Percentiles rank a stretch among this genome's conserved stretches.
Evolutionary conservation across 2,888 invertebrate genomes (phyloP).

Genomic region (Xylota segnis): DNA sequence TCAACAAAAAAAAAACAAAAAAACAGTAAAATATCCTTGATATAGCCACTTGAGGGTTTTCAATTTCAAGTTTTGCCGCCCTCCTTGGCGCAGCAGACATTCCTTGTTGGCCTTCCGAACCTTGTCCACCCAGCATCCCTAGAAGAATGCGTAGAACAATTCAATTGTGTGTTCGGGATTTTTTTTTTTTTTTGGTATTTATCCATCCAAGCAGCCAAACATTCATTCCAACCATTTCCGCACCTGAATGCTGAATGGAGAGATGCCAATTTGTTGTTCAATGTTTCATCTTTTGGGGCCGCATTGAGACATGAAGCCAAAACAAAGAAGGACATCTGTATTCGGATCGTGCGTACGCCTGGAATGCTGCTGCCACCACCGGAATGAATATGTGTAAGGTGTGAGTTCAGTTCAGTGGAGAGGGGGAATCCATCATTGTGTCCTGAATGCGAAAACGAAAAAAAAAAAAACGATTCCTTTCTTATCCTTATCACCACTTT

Average conservation of each 20-base stretch:
- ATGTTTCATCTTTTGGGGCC: constrained; percentile 16
- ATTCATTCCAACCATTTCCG: constrained; percentile 16
- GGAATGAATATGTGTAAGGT: not conserved
- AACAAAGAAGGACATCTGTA: constrained; percentile 46
- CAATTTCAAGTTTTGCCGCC: constrained; percentile 21
- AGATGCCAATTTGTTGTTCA: constrained; percentile 47
- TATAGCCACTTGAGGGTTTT: constrained; percentile 43
- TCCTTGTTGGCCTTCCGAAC: not conserved
- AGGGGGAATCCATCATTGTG: constrained; percentile 21
- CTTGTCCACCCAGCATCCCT: not conserved
- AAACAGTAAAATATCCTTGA: constrained; percentile 28
- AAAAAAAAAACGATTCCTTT: constrained; percentile 5
- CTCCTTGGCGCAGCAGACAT: not conserved
- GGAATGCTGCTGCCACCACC: not conserved
- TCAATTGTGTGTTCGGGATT: constrained; percentile 31
- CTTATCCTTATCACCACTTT: constrained; percentile 15
- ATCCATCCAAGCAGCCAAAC: not conserved
- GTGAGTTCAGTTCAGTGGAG: not conserved
- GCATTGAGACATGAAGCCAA: constrained; percentile 12
- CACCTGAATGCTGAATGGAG: constrained; percentile 30
- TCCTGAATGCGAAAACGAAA: not conserved
- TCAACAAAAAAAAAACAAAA: not conserved
- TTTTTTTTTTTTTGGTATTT: not conserved
- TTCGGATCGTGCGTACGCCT: not conserved
- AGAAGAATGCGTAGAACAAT: constrained; percentile 33